Evolutionary conservation across 35 echinoderm and acorn worm genomes (phyloP).

Genomic region (Eucidaris tribuloides): DNA sequence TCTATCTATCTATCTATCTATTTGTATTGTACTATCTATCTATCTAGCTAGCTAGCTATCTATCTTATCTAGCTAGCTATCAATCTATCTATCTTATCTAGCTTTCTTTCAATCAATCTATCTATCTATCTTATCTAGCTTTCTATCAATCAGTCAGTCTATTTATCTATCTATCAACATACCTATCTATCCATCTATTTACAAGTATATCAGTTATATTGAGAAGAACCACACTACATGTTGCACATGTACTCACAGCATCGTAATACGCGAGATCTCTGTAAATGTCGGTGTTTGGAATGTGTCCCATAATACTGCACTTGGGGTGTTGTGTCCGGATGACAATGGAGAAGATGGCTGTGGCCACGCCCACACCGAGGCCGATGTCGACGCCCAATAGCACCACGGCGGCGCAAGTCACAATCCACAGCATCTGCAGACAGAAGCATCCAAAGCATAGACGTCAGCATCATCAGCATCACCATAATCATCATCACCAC

Average conservation of each 20-base stretch:
- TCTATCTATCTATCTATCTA: no score
- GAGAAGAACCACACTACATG: background rate
- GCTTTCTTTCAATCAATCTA: no score
- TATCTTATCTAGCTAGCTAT: no score
- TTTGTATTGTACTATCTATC: no score
- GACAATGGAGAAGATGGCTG: conserved; percentile 79
- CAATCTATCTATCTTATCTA: no score
- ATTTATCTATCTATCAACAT: no score
- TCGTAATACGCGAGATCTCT: conserved; percentile 67
- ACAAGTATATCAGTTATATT: background rate
- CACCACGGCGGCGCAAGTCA: conserved; percentile 68
- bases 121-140: no score
- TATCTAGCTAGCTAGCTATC: no score
- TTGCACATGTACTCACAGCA: conserved; percentile 52
- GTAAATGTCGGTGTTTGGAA: conserved; percentile 94
- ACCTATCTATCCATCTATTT: no score
- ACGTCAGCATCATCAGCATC: no score
- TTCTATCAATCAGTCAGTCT: no score
- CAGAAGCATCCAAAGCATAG: background rate
- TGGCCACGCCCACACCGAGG: conserved; percentile 64
- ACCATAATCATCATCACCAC: no score
- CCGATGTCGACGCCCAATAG: conserved; percentile 79
- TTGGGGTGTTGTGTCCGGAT: conserved; percentile 77
- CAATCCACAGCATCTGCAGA: conserved; percentile 79
- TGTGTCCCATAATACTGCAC: conserved; percentile 67